A percentile compares a stretch with the other conserved stretches of the same genome.
phyloP scores from a whole-genome alignment of 2,113 vertebrate genomes.

The Podocnemis expansa region DNA sequence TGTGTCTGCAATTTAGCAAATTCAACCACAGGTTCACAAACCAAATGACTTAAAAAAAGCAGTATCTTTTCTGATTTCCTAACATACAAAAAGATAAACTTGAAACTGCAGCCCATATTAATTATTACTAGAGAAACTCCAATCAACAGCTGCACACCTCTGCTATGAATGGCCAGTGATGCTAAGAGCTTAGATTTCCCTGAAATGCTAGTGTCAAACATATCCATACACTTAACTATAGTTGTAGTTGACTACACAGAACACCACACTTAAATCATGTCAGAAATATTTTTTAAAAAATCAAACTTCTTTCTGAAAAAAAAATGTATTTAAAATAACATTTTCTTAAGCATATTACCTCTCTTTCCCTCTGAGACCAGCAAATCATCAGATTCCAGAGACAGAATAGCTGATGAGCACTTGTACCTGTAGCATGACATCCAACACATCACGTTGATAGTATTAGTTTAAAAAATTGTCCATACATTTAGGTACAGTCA shows the following conservation, averaged over 20 bases:
- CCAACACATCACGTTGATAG: neutral
- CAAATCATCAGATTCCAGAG: neutral
- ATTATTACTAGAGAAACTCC: neutral
- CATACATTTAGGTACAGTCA: neutral
- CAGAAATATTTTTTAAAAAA: neutral
- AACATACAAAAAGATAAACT: slow-evolving; percentile 44
- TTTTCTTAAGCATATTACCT: neutral
- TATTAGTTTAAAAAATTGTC: slow-evolving; percentile 4
- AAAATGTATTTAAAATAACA: neutral
- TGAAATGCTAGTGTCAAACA: slow-evolving; percentile 7
- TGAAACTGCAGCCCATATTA: slow-evolving; percentile 49
- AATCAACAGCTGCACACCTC: slow-evolving; percentile 30
- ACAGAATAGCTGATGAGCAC: neutral
- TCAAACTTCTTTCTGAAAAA: neutral
- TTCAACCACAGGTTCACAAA: neutral
- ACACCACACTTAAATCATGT: neutral
- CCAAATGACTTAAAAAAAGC: neutral
- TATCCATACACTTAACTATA: neutral
- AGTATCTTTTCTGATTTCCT: neutral
- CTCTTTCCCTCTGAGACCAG: neutral
- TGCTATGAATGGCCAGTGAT: neutral
- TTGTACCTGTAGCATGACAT: slow-evolving; percentile 35
- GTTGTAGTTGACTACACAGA: neutral
- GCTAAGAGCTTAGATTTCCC: neutral
- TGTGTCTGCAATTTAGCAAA: slow-evolving; percentile 37